phyloP scores from a whole-genome alignment of 2,797 vertebrate genomes.

The Melanotaenia boesemani region DNA sequence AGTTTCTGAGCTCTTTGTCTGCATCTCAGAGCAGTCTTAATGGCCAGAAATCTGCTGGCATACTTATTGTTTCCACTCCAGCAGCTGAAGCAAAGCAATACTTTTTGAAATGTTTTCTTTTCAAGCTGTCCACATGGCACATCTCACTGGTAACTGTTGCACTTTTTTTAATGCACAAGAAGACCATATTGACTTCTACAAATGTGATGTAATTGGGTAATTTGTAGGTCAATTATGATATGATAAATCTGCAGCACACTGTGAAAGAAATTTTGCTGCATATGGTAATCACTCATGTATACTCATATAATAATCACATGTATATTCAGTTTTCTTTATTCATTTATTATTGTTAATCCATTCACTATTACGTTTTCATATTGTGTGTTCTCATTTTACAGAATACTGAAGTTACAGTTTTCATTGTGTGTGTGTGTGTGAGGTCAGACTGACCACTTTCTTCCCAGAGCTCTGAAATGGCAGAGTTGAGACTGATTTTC shows the following conservation, averaged over 20 bases:
- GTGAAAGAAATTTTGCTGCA: too few relatives aligned
- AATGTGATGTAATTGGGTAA: neutral
- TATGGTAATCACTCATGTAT: too few relatives aligned
- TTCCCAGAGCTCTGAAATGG: too few relatives aligned
- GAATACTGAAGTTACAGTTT: too few relatives aligned
- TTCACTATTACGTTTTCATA: too few relatives aligned
- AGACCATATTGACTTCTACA: neutral
- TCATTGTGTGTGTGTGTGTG: too few relatives aligned
- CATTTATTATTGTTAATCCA: too few relatives aligned
- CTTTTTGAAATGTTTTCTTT: neutral
- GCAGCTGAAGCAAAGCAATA: slow-evolving; percentile 3
- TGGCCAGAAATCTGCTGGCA: slow-evolving; percentile 17
- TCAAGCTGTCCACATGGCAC: neutral
- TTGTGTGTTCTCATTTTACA: too few relatives aligned
- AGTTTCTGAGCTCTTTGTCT: slow-evolving; percentile 9
- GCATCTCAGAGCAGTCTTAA: neutral
- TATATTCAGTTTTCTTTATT: too few relatives aligned
- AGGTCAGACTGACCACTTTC: too few relatives aligned
- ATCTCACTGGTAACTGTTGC: neutral
- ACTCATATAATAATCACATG: too few relatives aligned
- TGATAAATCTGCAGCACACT: neutral
- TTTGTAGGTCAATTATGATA: neutral
- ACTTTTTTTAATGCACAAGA: neutral
- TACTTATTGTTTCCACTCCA: slow-evolving; percentile 17
- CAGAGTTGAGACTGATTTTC: too few relatives aligned